Evolutionary conservation across 2,113 vertebrate species (phyloP).

Genomic region (Notothenia rossii): DNA sequence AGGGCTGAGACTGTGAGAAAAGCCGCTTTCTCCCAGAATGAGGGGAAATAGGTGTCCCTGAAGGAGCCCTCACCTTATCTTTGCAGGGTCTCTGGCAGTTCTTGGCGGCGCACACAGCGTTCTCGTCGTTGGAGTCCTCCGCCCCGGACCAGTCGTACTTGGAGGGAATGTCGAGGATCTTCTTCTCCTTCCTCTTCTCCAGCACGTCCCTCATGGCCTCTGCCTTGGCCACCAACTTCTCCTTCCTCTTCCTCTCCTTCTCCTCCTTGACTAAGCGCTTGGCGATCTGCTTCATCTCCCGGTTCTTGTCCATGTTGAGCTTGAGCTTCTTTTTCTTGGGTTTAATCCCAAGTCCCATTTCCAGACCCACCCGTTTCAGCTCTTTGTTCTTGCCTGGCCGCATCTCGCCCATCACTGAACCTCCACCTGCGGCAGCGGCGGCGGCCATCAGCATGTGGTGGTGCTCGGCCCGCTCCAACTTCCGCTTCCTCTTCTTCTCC

Average conservation of each 20-base stretch:
- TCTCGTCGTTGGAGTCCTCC: conserved; percentile 97
- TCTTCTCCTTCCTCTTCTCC: conserved; percentile 95
- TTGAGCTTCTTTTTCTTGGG: conserved; percentile 98
- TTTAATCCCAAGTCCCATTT: conserved; percentile 88
- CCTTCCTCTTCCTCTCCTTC: conserved; percentile 94
- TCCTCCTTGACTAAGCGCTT: conserved; percentile 96
- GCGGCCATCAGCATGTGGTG: conserved; percentile 87
- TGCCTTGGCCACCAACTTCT: conserved; percentile 91
- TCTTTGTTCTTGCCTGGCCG: conserved; percentile 90
- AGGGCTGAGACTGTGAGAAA: background rate
- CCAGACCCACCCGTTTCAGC: conserved; percentile 89
- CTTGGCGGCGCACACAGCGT: conserved; percentile 95
- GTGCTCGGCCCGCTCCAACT: conserved; percentile 92
- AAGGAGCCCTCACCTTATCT: conserved; percentile 90
- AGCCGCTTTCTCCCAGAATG: background rate
- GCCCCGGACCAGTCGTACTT: conserved; percentile 99
- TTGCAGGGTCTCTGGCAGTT: conserved; percentile 98
- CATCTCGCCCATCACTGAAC: conserved; percentile 76
- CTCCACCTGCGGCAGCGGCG: conserved; percentile 46
- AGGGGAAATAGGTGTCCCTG: too few species aligned
- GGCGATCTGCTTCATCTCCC: conserved; percentile 95
- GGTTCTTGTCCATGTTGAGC: conserved; percentile 92
- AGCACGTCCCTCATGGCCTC: conserved; percentile 90
- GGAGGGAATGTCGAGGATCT: conserved; percentile 96
- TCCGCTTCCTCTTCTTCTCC: conserved; percentile 94